These are phyloP conservation scores for Deroptyus accipitrinus DNA, from an alignment of 2,113 vertebrate genomes.

Conservation along the genomic window DNA sequence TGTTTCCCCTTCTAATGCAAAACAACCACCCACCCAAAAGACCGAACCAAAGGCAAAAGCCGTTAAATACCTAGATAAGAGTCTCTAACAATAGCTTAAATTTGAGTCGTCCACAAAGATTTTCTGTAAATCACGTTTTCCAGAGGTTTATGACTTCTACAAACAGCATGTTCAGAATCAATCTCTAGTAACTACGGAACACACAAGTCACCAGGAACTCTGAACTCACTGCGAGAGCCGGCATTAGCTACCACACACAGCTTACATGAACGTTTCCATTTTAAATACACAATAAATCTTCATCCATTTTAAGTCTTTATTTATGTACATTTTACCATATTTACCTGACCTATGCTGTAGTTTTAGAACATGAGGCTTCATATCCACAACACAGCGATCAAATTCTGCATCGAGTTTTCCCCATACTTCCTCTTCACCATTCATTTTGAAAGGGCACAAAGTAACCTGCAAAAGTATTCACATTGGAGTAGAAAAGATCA, in stretches of 20 bases:
- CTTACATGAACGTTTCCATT: not conserved
- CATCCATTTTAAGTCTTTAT: not conserved
- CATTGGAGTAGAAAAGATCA: not conserved
- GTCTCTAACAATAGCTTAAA: not conserved
- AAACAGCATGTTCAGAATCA: not conserved
- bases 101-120: not conserved
- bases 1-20: not conserved
- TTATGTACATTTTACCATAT: not conserved
- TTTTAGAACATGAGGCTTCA: slow-evolving; percentile 91
- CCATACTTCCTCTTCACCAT: slow-evolving; percentile 76
- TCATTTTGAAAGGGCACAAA: slow-evolving; percentile 68
- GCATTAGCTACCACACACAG: not conserved
- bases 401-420: slow-evolving; percentile 87
- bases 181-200: not conserved
- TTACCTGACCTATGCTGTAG: slow-evolving; percentile 84
- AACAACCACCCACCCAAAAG: not conserved
- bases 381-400: slow-evolving; percentile 86
- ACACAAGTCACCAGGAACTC: not conserved
- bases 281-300: not conserved
- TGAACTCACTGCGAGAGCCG: not conserved
- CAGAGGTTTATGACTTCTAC: not conserved
- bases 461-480: slow-evolving; percentile 1
- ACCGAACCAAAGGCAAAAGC: not conserved
- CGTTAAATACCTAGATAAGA: not conserved
- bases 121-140: not conserved